These are phyloP conservation scores for Pseudomugil gertrudae DNA, from an alignment of 2,797 vertebrate genomes.

Conservation along the genomic window DNA sequence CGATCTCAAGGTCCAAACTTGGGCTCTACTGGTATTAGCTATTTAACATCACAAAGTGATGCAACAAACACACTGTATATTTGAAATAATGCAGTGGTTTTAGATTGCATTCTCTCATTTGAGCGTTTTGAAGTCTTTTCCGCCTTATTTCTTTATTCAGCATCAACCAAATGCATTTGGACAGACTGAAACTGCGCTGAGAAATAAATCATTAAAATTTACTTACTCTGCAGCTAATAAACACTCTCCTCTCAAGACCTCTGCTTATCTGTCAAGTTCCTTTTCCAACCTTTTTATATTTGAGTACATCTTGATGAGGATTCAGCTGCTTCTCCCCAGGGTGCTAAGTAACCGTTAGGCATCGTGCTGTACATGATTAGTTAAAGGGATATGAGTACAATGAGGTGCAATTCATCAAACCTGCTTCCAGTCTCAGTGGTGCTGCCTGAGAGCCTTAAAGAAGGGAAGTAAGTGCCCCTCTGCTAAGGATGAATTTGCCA, in stretches of 20 bases:
- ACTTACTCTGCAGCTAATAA: constrained; percentile 34
- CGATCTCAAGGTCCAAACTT: no score
- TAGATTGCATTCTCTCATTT: constrained; percentile 14
- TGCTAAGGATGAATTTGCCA: constrained; percentile 44
- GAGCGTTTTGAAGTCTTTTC: constrained; percentile 11
- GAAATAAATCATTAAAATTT: constrained; percentile 29
- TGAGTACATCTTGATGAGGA: constrained; percentile 42
- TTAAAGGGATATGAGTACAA: constrained; percentile 36
- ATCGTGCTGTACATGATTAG: constrained; percentile 41
- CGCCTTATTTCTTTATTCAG: constrained; percentile 1
- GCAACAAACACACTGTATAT: constrained; percentile 43
- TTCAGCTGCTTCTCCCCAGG: constrained; percentile 31
- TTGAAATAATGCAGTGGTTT: constrained; percentile 17
- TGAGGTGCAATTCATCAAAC: constrained; percentile 45
- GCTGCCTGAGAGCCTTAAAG: constrained; percentile 33
- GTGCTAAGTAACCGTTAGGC: constrained; percentile 42
- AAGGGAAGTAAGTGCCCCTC: constrained; percentile 42
- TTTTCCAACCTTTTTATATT: constrained; percentile 38
- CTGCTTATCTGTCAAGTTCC: constrained; percentile 33
- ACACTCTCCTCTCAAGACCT: constrained; percentile 26
- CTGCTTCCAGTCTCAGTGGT: constrained; percentile 21
- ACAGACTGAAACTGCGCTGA: constrained; percentile 7
- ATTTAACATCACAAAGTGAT: no score
- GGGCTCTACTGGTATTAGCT: no score
- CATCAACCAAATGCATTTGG: constrained; percentile 17